Percentiles rank a stretch among this genome's conserved stretches.
These are phyloP conservation scores for Sprattus sprattus DNA, from an alignment of 2,113 vertebrate species.

Conservation along the genomic window DNA sequence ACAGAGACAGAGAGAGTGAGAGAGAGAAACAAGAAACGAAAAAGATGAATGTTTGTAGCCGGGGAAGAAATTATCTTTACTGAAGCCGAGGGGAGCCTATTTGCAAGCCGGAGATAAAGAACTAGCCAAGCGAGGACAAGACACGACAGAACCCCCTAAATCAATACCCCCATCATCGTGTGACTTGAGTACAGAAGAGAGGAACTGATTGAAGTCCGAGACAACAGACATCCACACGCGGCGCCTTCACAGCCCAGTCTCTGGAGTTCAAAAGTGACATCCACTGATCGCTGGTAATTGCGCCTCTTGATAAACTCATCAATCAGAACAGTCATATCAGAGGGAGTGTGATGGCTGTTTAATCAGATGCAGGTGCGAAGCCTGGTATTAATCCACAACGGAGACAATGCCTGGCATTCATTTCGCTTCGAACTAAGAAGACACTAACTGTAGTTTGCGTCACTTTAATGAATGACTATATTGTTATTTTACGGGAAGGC, in stretches of 20 bases:
- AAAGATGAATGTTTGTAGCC: not conserved
- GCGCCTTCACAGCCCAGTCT: too few relatives aligned
- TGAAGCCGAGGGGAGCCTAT: not conserved
- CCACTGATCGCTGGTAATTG: conserved; percentile 2
- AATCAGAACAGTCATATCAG: conserved; percentile 21
- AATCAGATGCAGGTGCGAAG: not conserved
- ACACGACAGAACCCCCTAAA: not conserved
- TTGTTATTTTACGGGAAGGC: not conserved
- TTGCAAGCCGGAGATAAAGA: not conserved
- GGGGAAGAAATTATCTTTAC: not conserved
- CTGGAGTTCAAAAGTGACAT: not conserved
- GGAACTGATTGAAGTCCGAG: not conserved
- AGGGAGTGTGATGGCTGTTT: not conserved
- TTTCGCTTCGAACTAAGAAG: conserved; percentile 2
- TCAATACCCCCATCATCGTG: not conserved
- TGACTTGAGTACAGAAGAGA: not conserved
- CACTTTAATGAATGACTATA: conserved; percentile 5
- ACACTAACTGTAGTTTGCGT: conserved; percentile 15
- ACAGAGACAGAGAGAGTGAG: not conserved
- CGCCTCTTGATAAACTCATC: conserved; percentile 19
- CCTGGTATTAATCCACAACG: not conserved
- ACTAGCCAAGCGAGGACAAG: not conserved
- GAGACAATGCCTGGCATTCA: not conserved
- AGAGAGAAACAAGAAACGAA: not conserved
- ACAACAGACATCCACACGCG: not conserved